A percentile compares a stretch with the other conserved stretches of the same genome.
phyloP scores from a whole-genome alignment of 30 jellyfish, hydroid and myxozoan species.

The Mastigias papua region DNA sequence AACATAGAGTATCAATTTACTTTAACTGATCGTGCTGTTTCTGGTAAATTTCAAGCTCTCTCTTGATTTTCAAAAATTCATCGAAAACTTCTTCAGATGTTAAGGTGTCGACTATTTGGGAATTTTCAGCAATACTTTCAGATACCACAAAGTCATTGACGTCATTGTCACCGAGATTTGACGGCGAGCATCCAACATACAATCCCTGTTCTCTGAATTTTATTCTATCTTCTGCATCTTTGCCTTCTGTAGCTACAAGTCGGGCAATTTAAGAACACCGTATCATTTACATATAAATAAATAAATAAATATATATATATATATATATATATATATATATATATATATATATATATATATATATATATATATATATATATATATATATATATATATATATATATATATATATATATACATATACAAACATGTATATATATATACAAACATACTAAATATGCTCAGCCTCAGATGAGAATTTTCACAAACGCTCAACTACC shows the following conservation, averaged over 20 bases:
- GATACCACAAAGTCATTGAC: not conserved
- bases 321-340: too few relatives aligned
- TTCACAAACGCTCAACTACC: too few relatives aligned
- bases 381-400: too few relatives aligned
- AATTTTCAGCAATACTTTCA: slow-evolving; percentile 10
- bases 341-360: too few relatives aligned
- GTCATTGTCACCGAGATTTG: slow-evolving; percentile 19
- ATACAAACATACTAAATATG: too few relatives aligned
- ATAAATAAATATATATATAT: too few relatives aligned
- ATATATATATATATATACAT: too few relatives aligned
- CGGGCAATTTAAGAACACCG: not conserved
- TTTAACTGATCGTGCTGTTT: slow-evolving; percentile 18
- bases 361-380: too few relatives aligned
- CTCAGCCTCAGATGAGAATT: too few relatives aligned
- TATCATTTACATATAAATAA: not conserved
- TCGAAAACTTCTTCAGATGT: not conserved
- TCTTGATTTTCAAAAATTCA: slow-evolving; percentile 19
- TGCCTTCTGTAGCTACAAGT: not conserved
- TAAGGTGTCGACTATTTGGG: not conserved
- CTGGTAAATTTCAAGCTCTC: slow-evolving; percentile 4
- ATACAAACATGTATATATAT: too few relatives aligned
- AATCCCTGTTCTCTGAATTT: not conserved
- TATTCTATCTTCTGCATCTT: not conserved
- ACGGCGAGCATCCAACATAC: not conserved
- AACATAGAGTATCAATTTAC: not conserved